Percentiles rank a stretch among this genome's conserved stretches.
phyloP scores from a whole-genome alignment of 2,888 invertebrate species.

The Ellobium chinense region DNA sequence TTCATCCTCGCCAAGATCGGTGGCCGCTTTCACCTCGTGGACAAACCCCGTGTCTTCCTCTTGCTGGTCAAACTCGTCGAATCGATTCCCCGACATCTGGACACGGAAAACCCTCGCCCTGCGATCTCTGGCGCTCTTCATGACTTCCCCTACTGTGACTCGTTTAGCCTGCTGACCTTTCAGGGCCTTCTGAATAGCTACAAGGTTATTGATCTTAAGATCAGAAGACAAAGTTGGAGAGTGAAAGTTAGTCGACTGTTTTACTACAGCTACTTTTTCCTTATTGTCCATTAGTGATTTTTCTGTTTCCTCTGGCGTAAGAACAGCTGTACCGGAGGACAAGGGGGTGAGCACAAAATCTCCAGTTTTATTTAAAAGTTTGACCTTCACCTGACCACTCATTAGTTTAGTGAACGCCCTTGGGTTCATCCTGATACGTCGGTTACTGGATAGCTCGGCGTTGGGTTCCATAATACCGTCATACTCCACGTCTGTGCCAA shows the following conservation, averaged over 20 bases:
- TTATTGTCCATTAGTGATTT: slow-evolving; percentile 44
- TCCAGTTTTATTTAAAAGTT: slow-evolving; percentile 59
- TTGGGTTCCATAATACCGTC: slow-evolving; percentile 61
- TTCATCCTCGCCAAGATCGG: slow-evolving; percentile 1
- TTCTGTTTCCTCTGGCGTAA: slow-evolving; percentile 24
- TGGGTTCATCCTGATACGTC: slow-evolving; percentile 50
- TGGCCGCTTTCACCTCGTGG: slow-evolving; percentile 5
- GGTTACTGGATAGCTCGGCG: slow-evolving; percentile 49
- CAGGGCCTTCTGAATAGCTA: slow-evolving; percentile 65
- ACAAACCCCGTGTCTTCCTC: slow-evolving; percentile 36
- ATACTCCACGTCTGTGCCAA: slow-evolving; percentile 24
- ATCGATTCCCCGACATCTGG: slow-evolving; percentile 46
- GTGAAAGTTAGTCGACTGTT: slow-evolving; percentile 56
- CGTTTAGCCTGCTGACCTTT: slow-evolving; percentile 60
- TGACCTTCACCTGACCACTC: slow-evolving; percentile 54
- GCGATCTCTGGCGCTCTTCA: slow-evolving; percentile 61
- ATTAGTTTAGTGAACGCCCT: slow-evolving; percentile 58
- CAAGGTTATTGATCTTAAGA: slow-evolving; percentile 65
- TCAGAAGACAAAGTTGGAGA: slow-evolving; percentile 63
- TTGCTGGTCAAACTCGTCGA: slow-evolving; percentile 40
- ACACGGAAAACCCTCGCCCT: slow-evolving; percentile 62
- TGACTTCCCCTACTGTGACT: slow-evolving; percentile 63
- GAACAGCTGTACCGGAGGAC: slow-evolving; percentile 41
- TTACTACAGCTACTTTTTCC: slow-evolving; percentile 63
- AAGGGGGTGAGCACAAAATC: slow-evolving; percentile 60